Percentiles rank a stretch among this genome's conserved stretches.
Evolutionary conservation across 2,113 vertebrate genomes (phyloP).

Genomic region (Hepsetus odoe): DNA sequence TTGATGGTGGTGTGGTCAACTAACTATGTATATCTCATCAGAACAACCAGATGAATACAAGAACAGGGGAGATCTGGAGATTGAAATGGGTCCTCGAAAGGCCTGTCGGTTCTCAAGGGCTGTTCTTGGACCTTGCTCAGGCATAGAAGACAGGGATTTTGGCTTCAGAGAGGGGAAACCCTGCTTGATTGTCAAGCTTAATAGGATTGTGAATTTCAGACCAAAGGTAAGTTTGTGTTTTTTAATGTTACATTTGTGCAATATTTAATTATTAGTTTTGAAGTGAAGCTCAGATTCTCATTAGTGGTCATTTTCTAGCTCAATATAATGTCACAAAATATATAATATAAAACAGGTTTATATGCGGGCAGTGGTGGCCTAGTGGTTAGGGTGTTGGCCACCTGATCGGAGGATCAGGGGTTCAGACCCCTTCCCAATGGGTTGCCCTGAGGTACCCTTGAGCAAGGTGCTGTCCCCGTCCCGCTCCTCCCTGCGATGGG

Average conservation of each 20-base stretch:
- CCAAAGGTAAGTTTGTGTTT: constrained; percentile 79
- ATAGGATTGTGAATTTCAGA: constrained; percentile 89
- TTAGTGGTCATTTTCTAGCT: too few relatives aligned
- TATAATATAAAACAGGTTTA: too few relatives aligned
- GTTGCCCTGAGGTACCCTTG: too few relatives aligned
- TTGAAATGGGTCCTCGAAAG: constrained; percentile 75
- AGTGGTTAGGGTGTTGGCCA: too few relatives aligned
- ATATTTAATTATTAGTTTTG: too few relatives aligned
- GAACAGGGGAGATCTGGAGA: constrained; percentile 79
- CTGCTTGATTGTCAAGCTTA: constrained; percentile 91
- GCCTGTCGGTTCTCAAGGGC: constrained; percentile 84
- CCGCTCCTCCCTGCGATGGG: too few relatives aligned
- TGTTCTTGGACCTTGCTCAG: constrained; percentile 88
- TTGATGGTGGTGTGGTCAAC: not conserved
- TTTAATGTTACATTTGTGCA: not conserved
- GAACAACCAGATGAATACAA: constrained; percentile 72
- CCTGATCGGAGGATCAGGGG: too few relatives aligned
- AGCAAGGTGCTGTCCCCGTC: too few relatives aligned
- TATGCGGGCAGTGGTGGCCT: too few relatives aligned
- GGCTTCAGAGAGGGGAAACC: constrained; percentile 90
- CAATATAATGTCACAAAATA: too few relatives aligned
- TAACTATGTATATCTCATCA: constrained; percentile 55
- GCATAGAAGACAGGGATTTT: constrained; percentile 72
- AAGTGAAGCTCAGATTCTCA: too few relatives aligned
- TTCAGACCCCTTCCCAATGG: too few relatives aligned